Conservation (phyloP, 1,140 invertebrate species). For the Megalonaias nervosa region DNA sequence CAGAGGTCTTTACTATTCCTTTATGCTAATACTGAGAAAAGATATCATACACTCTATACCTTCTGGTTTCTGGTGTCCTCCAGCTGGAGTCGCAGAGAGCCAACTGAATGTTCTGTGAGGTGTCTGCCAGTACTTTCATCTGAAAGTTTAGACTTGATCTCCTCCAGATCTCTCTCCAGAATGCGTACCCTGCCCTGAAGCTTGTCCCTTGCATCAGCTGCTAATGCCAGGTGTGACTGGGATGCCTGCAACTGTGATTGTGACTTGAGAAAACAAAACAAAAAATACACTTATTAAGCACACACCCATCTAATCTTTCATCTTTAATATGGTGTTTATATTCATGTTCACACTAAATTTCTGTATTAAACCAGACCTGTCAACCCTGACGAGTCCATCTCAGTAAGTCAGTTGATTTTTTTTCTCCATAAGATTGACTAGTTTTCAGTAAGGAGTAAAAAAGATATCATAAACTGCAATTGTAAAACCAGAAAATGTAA, state of each 20-base stretch:
- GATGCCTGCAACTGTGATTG: constrained; percentile 48
- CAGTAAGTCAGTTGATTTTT: too few relatives aligned
- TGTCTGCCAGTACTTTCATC: constrained; percentile 45
- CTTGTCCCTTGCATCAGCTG: constrained; percentile 45
- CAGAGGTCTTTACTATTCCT: too few relatives aligned
- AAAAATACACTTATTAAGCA: neutral
- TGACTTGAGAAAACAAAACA: constrained; percentile 41
- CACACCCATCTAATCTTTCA: too few relatives aligned
- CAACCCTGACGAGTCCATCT: too few relatives aligned
- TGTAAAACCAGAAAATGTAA: too few relatives aligned
- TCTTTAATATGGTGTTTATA: too few relatives aligned
- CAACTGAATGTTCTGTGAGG: constrained; percentile 47
- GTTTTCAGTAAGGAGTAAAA: too few relatives aligned
- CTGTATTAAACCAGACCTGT: too few relatives aligned
- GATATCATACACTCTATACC: constrained; percentile 1
- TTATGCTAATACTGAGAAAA: too few relatives aligned
- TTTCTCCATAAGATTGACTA: too few relatives aligned
- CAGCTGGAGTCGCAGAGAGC: constrained; percentile 37
- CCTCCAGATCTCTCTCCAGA: constrained; percentile 46
- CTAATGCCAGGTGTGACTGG: constrained; percentile 44
- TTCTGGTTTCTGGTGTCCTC: constrained; percentile 33
- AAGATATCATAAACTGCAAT: too few relatives aligned
- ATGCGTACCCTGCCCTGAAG: constrained; percentile 37
- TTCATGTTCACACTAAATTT: too few relatives aligned
- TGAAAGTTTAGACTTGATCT: constrained; percentile 36